Evolutionary conservation across 2,888 invertebrate species (phyloP), one percentile per base, ranked within the genome.

Genomic region (Lamproptera curius): DNA sequence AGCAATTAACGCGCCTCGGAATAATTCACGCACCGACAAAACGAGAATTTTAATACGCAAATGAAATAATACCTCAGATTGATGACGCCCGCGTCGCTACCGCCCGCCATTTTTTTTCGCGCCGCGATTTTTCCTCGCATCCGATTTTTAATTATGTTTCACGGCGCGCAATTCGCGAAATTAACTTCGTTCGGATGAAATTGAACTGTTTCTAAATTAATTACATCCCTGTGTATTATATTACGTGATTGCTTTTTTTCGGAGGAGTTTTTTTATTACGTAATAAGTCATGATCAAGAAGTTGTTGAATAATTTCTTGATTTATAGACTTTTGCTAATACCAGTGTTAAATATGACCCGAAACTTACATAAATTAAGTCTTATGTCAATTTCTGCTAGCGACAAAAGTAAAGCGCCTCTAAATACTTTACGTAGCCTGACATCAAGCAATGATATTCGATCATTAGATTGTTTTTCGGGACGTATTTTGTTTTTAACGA

Each of bases 71-170:
- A 78, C 76, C 70, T 77, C 76, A 77, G 83, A 87, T 87, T 85
- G 86, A 87, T 87, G 87, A 82, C 78, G 73, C 67, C 76, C 73
- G 76, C 73, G 73, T n/a, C n/a, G 65, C 74, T 67, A 71, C 62
- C 69, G 66, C 68, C 67, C n/a, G n/a, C n/a, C n/a, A n/a, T n/a
- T n/a, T 68, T 70, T 73, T 80, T 58, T 47, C 17, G 39, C 34
- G 40, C 44, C 39, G 20, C 46, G 50, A 54, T 61, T 68, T 74
- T 78, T 73, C 68, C 57, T 58, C 71, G 57, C 70, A 76, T 81
- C 83, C 76, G 80, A 76, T 79, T 86, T 85, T 86, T 87, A 86
- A 87, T 87, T 85, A 81, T 81, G 76, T 79, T 86, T 85, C 83
- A 85, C 77, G 82, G 77, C 66, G 76, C 71, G 79, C 83, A 83